Base-by-base conservation (phyloP, 2,797 vertebrate species). In the Nyctalus aviator region DNA sequence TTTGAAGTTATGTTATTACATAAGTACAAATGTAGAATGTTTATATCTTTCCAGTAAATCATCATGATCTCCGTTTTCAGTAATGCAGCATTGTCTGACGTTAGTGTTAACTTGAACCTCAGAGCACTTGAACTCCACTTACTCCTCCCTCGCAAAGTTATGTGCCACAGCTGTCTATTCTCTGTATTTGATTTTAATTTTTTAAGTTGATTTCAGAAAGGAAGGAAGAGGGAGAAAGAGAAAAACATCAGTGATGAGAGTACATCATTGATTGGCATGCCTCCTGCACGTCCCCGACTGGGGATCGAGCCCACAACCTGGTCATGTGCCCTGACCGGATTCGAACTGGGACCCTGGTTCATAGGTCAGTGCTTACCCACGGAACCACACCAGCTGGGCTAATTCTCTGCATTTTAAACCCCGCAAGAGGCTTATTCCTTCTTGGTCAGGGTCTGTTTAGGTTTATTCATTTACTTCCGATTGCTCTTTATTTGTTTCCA, bases 401-500 rank as follows among this genome's bases (percentile, higher is more conserved):
- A 53, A n/a, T n/a, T 23, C 79, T 83, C 62, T 79, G 8, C n/a
- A 35, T 77, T 90, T 86, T 72, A 89, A 92, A 89, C 53, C n/a
- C 14, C 12, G 37, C 13, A 72, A 53, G 55, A 32, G 21, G 57
- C 21, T 55, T 23, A 76, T 4, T 84, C n/a, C 85, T 82, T 72
- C 84, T 84, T 73, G 37, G 44, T 93, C 32, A 35, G 5, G 57
- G 66, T 66, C 69, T 46, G 72, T 37, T 85, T 82, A 53, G 7
- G 71, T 82, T 46, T 95, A 75, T 64, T 20, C n/a, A n/a, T 37
- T 84, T 92, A 14, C 37, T 82, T 94, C 86, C 68, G 81, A 7
- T 78, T 90, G 48, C 46, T 83, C 91, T 86, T 14, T 55, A 8
- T 76, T 50, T 41, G 44, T 53, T 53, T 66, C 79, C 90, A 35